Base-by-base conservation (phyloP, 2,888 invertebrate genomes). In the Mesorhabditis sp. region DNA sequence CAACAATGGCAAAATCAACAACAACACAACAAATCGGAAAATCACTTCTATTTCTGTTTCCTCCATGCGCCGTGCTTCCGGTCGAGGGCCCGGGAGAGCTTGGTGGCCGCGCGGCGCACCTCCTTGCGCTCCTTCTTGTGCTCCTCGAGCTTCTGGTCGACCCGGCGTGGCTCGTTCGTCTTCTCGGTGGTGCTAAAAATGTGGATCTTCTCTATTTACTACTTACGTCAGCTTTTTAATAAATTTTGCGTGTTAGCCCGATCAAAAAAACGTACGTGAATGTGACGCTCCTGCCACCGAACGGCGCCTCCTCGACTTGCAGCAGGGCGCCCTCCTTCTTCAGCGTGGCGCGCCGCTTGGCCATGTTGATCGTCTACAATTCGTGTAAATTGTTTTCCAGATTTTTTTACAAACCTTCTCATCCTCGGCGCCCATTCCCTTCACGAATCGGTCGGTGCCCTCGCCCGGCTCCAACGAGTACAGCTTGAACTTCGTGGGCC, bases 231-330 rank as follows among this genome's bases (percentile, higher is more conserved):
- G n/a, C 7, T 10, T n/a, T 13, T n/a, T n/a, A 50, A 50, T 50
- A 13, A 50, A 50, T 50, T 50, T 10, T 10, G 58, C 7, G 58
- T n/a, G 58, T 50, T n/a, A n/a, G 7, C n/a, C 7, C n/a, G 58
- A 13, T 50, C 28, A 28, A 28, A 28, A 50, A 13, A 50, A 50
- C 58, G n/a, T 50, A 50, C 58, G 72, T 76, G 73, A 82, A 83
- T 43, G 81, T 77, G 72, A 82, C 76, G 50, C 77, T 74, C 62
- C 80, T 76, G 45, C 80, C 81, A 41, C 83, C 83, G 69, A 82
- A 83, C 5, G 80, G 75, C 13, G 75, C 74, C 45, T 73, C 79
- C 43, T 72, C 74, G 5, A 70, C 70, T 10, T 70, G 62, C 45
- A 73, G 71, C 50, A 65, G 28, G 10, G 63, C 67, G n/a, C 66